phyloP scores from a whole-genome alignment of 2,113 vertebrate genomes.

The Cygnus buccinator region DNA sequence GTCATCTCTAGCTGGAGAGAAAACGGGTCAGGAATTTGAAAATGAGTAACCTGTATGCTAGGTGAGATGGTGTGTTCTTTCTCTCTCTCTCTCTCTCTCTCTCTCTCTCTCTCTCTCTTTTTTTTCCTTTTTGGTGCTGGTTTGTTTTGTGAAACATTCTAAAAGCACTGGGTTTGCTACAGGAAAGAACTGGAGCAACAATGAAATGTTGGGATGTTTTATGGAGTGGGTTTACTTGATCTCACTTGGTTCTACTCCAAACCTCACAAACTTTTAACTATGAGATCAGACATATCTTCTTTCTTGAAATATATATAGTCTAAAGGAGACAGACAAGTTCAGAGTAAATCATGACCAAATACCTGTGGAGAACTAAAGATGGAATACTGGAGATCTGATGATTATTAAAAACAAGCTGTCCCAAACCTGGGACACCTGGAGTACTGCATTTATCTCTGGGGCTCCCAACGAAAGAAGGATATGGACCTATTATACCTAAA shows the following conservation, averaged over 20 bases:
- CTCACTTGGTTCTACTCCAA: neutral
- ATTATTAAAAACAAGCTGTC: neutral
- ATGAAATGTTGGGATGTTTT: neutral
- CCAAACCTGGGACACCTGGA: neutral
- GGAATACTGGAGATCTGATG: neutral
- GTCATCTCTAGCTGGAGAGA: neutral
- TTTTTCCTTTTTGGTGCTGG: neutral
- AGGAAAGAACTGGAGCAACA: neutral
- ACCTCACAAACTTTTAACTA: neutral
- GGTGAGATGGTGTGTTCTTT: neutral
- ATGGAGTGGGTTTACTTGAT: accelerated
- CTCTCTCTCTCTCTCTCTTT: neutral
- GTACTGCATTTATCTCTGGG: neutral
- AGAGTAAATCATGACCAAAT: neutral
- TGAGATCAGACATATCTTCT: neutral
- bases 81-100: neutral
- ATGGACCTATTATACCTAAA: neutral
- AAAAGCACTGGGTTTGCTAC: neutral
- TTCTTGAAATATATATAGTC: neutral
- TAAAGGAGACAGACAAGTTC: neutral
- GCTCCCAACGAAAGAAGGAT: neutral
- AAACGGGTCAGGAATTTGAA: constrained; percentile 15
- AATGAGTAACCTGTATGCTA: neutral
- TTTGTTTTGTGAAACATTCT: neutral
- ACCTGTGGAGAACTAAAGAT: neutral